These are phyloP conservation scores for Malurus leucopterus DNA, from an alignment of 2,797 vertebrate genomes.

Conservation along the genomic window DNA sequence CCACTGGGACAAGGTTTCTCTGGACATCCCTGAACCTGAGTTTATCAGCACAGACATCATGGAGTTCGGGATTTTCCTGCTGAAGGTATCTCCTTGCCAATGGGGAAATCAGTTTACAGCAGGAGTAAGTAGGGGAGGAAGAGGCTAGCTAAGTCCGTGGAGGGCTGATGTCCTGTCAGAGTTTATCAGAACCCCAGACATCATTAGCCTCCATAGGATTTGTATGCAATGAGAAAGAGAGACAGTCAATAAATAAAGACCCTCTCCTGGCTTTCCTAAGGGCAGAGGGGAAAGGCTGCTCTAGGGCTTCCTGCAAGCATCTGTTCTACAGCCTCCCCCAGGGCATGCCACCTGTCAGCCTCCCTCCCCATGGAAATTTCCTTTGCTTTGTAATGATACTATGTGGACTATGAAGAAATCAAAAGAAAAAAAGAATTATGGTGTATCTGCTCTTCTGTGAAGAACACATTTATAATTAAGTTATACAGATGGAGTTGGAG, in stretches of 20 bases:
- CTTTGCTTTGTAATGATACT: neutral
- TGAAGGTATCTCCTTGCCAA: neutral
- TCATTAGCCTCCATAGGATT: neutral
- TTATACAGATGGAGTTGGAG: neutral
- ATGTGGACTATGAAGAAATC: rapidly evolving
- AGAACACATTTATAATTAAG: neutral
- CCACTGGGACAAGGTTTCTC: neutral
- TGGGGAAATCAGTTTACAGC: neutral
- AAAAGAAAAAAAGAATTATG: neutral
- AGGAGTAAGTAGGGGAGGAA: neutral
- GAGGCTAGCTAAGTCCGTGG: rapidly evolving
- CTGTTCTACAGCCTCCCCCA: neutral
- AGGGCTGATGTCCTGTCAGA: neutral
- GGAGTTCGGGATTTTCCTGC: neutral
- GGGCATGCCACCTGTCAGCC: neutral
- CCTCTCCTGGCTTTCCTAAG: neutral
- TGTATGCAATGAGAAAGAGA: neutral
- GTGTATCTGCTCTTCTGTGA: neutral
- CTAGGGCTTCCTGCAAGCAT: neutral
- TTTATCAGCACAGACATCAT: neutral
- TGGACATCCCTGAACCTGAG: neutral
- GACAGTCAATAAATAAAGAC: neutral
- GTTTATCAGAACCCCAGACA: neutral
- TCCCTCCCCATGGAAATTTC: neutral
- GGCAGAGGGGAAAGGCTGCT: neutral